Evolutionary conservation across 2,888 invertebrate genomes (phyloP).

Genomic region (Agonopterix arenella): DNA sequence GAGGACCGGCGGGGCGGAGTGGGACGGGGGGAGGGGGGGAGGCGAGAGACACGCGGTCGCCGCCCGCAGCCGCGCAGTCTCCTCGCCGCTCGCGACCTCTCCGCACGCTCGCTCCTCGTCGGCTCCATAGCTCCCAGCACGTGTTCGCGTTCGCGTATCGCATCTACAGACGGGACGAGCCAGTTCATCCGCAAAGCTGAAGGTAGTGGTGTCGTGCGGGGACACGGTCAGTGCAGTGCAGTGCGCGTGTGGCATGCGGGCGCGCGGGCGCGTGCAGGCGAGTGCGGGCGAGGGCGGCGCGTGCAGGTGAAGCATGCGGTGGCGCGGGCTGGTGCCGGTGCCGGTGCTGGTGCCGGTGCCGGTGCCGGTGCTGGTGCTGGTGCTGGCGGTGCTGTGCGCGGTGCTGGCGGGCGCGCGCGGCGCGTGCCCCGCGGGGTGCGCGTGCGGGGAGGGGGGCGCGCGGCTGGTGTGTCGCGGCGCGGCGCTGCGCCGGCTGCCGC

Average conservation of each 20-base stretch:
- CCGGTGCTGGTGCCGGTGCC: conserved; percentile 26
- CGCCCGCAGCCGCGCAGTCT: neutral
- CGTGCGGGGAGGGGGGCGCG: conserved; percentile 41
- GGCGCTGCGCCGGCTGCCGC: conserved; percentile 42
- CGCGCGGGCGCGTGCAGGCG: conserved; percentile 45
- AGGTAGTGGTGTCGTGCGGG: conserved; percentile 1
- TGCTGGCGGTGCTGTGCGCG: conserved; percentile 15
- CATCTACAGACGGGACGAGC: neutral
- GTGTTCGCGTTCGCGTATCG: neutral
- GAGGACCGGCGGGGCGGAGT: neutral
- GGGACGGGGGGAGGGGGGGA: neutral
- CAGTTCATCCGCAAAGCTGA: neutral
- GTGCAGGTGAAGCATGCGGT: conserved; percentile 26
- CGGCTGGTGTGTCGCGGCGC: conserved; percentile 44
- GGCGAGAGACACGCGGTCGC: neutral
- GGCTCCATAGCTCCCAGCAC: neutral
- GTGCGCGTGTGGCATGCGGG: conserved; percentile 48
- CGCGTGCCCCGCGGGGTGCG: conserved; percentile 25
- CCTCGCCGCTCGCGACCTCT: neutral
- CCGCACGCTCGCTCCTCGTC: neutral
- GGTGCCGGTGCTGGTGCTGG: conserved; percentile 12
- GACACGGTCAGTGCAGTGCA: conserved; percentile 3
- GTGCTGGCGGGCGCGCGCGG: conserved; percentile 14
- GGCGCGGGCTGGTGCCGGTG: conserved; percentile 27
- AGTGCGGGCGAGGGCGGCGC: conserved; percentile 29